These are phyloP conservation scores for Daptonema setosum DNA, from an alignment of 2,888 invertebrate genomes.

Conservation along the genomic window DNA sequence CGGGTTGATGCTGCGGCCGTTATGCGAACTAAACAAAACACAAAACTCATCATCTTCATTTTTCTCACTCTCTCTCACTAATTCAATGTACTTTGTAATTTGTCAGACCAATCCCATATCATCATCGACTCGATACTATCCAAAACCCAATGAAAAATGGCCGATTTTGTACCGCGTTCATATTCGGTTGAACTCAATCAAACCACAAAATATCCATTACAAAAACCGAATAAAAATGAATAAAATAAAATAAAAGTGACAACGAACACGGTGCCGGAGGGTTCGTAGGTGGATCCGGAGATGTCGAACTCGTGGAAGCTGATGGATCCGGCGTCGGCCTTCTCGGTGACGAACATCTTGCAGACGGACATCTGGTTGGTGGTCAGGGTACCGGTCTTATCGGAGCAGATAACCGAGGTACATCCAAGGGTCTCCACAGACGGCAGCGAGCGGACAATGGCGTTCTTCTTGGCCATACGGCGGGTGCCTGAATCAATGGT, in stretches of 20 bases:
- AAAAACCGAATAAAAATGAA: no score
- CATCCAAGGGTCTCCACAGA: conserved; percentile 98
- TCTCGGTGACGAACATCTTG: conserved; percentile 83
- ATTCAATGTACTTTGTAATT: no score
- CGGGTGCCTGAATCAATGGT: conserved; percentile 44
- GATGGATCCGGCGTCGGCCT: conserved; percentile 67
- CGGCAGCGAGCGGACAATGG: conserved; percentile 91
- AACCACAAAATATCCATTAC: no score
- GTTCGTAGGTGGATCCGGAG: conserved; percentile 96
- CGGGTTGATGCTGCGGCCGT: conserved; percentile 44
- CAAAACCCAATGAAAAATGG: no score
- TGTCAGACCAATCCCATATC: no score
- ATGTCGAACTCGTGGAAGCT: conserved; percentile 86
- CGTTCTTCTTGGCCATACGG: conserved; percentile 99
- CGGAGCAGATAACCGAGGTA: conserved; percentile 98
- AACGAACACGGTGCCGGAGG: conserved; percentile 62
- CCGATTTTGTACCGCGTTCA: no score
- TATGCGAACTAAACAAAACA: conserved; percentile 13
- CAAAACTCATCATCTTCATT: no score
- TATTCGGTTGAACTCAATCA: no score
- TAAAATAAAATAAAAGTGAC: no score
- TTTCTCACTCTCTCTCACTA: no score
- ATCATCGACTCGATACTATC: no score
- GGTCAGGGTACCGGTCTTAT: conserved; percentile 95
- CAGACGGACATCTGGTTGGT: conserved; percentile 96